Base-by-base conservation (phyloP, 2,113 vertebrate genomes). In the Sebastes fasciatus region DNA sequence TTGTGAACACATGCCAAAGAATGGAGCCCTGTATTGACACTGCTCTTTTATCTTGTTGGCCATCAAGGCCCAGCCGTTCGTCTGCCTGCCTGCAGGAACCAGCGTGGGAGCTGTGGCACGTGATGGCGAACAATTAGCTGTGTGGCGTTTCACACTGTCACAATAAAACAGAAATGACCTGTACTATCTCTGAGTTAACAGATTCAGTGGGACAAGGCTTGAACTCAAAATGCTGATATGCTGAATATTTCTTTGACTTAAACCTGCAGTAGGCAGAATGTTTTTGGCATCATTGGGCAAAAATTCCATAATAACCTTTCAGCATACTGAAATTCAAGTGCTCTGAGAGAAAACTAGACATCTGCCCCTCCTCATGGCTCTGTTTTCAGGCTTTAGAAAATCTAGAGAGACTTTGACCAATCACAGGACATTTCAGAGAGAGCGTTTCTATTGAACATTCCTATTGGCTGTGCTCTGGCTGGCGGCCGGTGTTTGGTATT, bases 31-130 rank as follows among this genome's bases (percentile, higher is more conserved):
- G 67, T 75, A 86, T 48, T 82, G 61, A 79, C 58, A 54, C 43
- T 23, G 54, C 67, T 34, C 34, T 83, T 69, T 93, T 92, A 94
- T 95, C 93, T 86, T 4, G 12, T 10, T 14, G 64, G 78, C 79
- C 76, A 92, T 91, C 92, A 26, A 68, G 66, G 26, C 23, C 62
- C 49, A 51, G 43, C 45, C 68, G 43, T 75, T 84, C 62, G 67
- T 76, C 78, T 58, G 45, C 46, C 51, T 54, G 70, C 80, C 79
- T 69, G 58, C 77, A 82, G 80, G 80, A 89, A 85, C 23, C 82
- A 55, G 64, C 42, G 4, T 42, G 67, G 23, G 74, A 76, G 61
- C 67, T 62, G 8, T 57, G 70, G 61, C 89, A 92, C 46, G 45
- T 71, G 78, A 64, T 23, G 60, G 61, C n/a, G 23, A 78, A 80